Evolutionary conservation across 2,888 invertebrate species (phyloP).

Genomic region (Anodontia alba): DNA sequence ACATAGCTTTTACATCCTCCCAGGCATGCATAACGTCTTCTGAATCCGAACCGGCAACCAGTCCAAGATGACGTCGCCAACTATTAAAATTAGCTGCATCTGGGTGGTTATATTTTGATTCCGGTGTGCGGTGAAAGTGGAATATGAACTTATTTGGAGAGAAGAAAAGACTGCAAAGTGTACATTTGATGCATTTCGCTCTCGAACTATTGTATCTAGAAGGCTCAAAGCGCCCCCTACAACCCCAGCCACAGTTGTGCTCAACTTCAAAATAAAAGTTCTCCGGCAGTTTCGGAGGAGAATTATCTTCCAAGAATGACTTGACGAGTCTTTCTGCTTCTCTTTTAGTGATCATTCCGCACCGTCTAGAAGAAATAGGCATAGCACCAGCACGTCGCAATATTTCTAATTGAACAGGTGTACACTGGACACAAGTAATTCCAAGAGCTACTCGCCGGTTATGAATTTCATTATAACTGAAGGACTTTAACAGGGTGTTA

Average conservation of each 20-base stretch:
- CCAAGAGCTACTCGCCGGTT: conserved; percentile 95
- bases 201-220: conserved; percentile 89
- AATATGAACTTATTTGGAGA: conserved; percentile 99
- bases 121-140: conserved; percentile 92
- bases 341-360: conserved; percentile 94
- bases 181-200: conserved; percentile 98
- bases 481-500: conserved; percentile 96
- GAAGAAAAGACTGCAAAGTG: conserved; percentile 96
- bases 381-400: conserved; percentile 91
- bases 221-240: conserved; percentile 88
- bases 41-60: conserved; percentile 87
- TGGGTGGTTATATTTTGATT: conserved; percentile 92
- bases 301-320: conserved; percentile 92
- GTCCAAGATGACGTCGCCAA: conserved; percentile 97
- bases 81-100: conserved; percentile 99
- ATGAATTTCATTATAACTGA: conserved; percentile 99
- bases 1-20: conserved; percentile 99
- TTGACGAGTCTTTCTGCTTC: conserved; percentile 98
- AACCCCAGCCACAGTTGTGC: conserved; percentile 98
- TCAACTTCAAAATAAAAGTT: conserved; percentile 97
- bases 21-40: conserved; percentile 89
- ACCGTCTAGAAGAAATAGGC: conserved; percentile 86
- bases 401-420: conserved; percentile 98
- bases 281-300: conserved; percentile 90
- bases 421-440: conserved; percentile 94